These are phyloP conservation scores for Graptemys geographica DNA, from an alignment of 2,797 vertebrate species.

Conservation along the genomic window DNA sequence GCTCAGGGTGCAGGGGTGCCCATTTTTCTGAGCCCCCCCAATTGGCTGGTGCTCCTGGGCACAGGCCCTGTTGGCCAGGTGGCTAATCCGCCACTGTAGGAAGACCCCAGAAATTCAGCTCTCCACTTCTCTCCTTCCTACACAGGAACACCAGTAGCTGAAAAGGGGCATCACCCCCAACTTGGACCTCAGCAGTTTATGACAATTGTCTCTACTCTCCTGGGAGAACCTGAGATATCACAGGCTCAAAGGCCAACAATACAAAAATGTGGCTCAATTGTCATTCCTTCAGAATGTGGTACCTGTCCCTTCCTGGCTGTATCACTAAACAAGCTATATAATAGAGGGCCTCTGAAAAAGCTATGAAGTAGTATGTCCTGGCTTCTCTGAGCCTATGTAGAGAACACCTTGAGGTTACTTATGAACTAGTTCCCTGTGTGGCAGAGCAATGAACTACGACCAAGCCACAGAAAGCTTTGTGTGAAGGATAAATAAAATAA, in stretches of 20 bases:
- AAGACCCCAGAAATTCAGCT: not conserved
- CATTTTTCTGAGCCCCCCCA: no score
- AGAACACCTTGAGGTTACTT: not conserved
- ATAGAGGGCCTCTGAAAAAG: not conserved
- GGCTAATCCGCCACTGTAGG: not conserved
- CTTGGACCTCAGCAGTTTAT: not conserved
- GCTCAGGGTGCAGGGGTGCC: no score
- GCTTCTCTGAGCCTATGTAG: not conserved
- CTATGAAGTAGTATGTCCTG: not conserved
- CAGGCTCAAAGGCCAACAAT: not conserved
- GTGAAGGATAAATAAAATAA: not conserved
- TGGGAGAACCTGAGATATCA: not conserved
- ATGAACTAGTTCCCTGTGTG: not conserved
- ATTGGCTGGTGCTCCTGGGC: no score
- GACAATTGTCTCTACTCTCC: not conserved
- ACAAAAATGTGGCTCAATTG: not conserved
- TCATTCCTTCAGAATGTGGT: not conserved
- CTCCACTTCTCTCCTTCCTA: not conserved
- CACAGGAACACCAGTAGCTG: not conserved
- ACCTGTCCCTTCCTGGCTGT: rapidly evolving
- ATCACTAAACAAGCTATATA: not conserved
- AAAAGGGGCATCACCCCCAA: not conserved
- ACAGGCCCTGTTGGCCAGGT: no score
- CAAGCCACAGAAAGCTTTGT: not conserved
- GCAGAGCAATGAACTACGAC: not conserved